Evolutionary conservation across 2,888 invertebrate genomes (phyloP).

Genomic region (Drosophila anomalipes): DNA sequence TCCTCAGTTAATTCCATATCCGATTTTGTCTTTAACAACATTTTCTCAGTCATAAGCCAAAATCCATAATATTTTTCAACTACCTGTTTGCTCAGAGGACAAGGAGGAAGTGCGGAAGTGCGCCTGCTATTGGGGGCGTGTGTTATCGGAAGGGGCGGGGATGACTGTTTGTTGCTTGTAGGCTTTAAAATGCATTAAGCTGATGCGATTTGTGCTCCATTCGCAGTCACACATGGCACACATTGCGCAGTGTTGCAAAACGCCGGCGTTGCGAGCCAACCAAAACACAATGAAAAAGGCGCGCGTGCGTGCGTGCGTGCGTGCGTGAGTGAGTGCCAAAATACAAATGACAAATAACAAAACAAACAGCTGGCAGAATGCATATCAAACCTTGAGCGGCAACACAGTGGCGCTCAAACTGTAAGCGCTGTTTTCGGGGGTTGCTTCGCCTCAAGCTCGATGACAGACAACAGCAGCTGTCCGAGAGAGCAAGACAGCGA

Average conservation of each 20-base stretch:
- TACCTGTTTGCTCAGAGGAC: background rate
- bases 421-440: slow-evolving; percentile 47
- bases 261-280: slow-evolving; percentile 19
- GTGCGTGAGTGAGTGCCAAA: slow-evolving; percentile 32
- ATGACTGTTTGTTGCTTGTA: background rate
- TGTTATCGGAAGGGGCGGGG: background rate
- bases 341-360: slow-evolving; percentile 39
- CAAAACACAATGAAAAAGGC: slow-evolving; percentile 43
- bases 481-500: slow-evolving; percentile 4
- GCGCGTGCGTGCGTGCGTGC: slow-evolving; percentile 33
- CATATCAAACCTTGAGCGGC: slow-evolving; percentile 46
- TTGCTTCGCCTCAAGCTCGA: slow-evolving; percentile 51
- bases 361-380: slow-evolving; percentile 31
- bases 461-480: slow-evolving; percentile 26
- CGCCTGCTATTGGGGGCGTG: background rate
- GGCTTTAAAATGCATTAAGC: slow-evolving; percentile 34
- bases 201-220: slow-evolving; percentile 33
- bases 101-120: slow-evolving; percentile 5
- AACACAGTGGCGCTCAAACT: slow-evolving; percentile 46
- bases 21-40: background rate
- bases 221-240: slow-evolving; percentile 62
- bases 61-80: background rate
- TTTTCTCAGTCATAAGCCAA: background rate
- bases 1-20: background rate
- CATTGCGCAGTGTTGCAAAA: slow-evolving; percentile 56